Evolutionary conservation across 1,140 invertebrate genomes (phyloP).

Genomic region (Ptiloglossa arizonensis): DNA sequence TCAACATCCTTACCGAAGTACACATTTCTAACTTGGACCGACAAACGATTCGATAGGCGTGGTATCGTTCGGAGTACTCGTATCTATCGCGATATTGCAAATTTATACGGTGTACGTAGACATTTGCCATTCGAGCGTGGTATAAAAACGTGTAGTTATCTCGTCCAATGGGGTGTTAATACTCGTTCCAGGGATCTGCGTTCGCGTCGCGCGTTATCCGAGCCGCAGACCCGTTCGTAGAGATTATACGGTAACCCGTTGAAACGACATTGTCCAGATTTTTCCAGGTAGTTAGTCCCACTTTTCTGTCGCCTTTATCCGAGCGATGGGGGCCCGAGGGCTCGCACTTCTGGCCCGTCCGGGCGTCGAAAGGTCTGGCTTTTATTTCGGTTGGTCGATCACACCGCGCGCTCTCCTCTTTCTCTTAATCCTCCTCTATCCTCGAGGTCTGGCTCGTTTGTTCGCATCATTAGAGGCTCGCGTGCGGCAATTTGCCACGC

Average conservation of each 20-base stretch:
- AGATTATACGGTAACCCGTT: conserved; percentile 9
- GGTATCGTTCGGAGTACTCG: too few species aligned
- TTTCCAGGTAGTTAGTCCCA: conserved; percentile 6
- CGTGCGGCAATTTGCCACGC: conserved; percentile 79
- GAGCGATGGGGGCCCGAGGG: conserved; percentile 13
- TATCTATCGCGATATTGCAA: neutral
- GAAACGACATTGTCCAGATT: conserved; percentile 21
- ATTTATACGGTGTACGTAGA: too few species aligned
- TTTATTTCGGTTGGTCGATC: conserved; percentile 58
- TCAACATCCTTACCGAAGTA: too few species aligned
- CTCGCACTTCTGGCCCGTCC: conserved; percentile 40
- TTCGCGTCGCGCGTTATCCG: neutral
- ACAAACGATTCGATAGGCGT: too few species aligned
- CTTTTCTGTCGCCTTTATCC: conserved; percentile 16
- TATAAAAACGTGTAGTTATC: neutral
- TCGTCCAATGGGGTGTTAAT: too few species aligned
- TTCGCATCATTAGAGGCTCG: conserved; percentile 72
- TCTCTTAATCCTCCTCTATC: conserved; percentile 43
- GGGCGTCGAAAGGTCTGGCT: neutral
- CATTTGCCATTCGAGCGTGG: too few species aligned
- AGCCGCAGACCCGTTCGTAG: neutral
- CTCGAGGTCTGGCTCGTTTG: conserved; percentile 64
- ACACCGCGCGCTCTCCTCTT: conserved; percentile 15
- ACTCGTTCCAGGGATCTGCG: neutral
- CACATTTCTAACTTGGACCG: too few species aligned